Evolutionary conservation across 2,797 vertebrate genomes (phyloP).

Genomic region (Pantherophis alleghaniensis): DNA sequence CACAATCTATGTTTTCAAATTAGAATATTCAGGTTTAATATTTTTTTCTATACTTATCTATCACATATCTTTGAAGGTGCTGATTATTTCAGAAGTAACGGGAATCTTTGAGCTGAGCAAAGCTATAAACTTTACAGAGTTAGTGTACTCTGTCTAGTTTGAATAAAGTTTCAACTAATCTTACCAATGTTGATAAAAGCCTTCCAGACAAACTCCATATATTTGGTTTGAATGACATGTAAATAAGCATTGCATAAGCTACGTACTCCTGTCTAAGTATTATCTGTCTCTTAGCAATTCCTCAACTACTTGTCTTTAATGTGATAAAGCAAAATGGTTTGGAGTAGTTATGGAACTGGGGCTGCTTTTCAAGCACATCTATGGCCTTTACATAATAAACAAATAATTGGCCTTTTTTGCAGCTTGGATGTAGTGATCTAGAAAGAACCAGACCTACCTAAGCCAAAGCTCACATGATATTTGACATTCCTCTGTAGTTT

Average conservation of each 20-base stretch:
- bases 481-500: conserved; percentile 26
- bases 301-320: not conserved
- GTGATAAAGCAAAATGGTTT: not conserved
- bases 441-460: conserved; percentile 10
- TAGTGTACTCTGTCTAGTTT: not conserved
- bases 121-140: not conserved
- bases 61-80: not conserved
- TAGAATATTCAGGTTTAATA: not conserved
- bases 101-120: not conserved
- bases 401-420: conserved; percentile 16
- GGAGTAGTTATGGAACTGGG: not conserved
- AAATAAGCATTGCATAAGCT: not conserved
- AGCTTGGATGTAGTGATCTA: conserved; percentile 17
- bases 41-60: not conserved
- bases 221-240: not conserved
- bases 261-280: not conserved
- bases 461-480: conserved; percentile 15
- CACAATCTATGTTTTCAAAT: not conserved
- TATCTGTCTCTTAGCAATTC: not conserved
- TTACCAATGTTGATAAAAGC: not conserved
- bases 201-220: conserved; percentile 1
- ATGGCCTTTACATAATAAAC: conserved; percentile 2
- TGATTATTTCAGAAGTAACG: not conserved
- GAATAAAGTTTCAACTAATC: conserved; percentile 16
- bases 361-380: not conserved